Conservation (phyloP, 2,113 vertebrate species). For the Strigops habroptila region DNA sequence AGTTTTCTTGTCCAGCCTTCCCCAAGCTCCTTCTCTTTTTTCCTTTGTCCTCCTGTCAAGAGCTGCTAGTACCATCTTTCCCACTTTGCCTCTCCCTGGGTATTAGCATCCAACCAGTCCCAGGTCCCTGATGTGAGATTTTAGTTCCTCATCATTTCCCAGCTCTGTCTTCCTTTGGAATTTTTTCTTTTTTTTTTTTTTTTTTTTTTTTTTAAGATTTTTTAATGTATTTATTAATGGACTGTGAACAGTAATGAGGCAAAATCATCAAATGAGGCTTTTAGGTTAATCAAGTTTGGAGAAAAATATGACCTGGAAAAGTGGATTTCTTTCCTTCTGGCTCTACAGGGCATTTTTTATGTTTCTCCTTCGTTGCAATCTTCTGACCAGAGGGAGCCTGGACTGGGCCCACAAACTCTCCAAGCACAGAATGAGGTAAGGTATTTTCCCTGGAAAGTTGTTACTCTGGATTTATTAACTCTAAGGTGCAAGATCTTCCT, state of each 20-base stretch:
- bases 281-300: neutral
- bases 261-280: neutral
- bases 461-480: neutral
- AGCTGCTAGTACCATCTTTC: neutral
- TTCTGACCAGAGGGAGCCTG: neutral
- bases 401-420: neutral
- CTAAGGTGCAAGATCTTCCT: neutral
- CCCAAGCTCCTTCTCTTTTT: neutral
- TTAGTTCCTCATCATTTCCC: neutral
- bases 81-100: neutral
- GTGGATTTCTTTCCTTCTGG: neutral
- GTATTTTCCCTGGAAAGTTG: neutral
- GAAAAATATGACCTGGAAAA: neutral
- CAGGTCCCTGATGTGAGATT: fast-evolving
- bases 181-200: neutral
- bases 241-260: neutral
- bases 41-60: neutral
- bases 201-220: neutral
- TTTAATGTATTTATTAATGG: neutral
- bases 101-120: neutral
- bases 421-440: neutral
- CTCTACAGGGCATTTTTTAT: neutral
- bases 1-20: neutral
- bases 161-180: neutral
- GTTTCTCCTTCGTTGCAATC: neutral